phyloP scores from a whole-genome alignment of 2,797 vertebrate genomes.

The Phataginus tricuspis region DNA sequence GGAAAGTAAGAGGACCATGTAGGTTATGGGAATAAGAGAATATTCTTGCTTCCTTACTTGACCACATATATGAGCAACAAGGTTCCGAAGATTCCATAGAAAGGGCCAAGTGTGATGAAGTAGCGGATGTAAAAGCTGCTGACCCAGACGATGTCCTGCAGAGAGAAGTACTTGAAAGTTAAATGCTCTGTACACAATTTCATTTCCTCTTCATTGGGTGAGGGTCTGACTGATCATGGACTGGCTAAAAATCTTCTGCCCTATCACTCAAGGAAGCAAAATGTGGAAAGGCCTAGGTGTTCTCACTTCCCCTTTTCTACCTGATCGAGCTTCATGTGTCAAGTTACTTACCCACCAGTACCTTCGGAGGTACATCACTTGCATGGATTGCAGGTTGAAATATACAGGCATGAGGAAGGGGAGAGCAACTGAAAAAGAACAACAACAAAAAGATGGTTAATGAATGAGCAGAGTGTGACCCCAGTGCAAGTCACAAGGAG shows the following conservation, averaged over 20 bases:
- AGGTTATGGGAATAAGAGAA: not conserved
- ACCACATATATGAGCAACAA: constrained; percentile 85
- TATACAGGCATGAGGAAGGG: constrained; percentile 94
- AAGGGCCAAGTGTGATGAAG: constrained; percentile 86
- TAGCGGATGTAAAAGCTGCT: constrained; percentile 87
- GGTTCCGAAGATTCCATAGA: constrained; percentile 87
- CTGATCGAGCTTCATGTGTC: not conserved
- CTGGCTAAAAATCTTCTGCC: not conserved
- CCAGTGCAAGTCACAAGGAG: accelerated
- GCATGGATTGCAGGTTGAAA: constrained; percentile 93
- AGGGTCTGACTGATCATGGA: not conserved
- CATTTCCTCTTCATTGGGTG: not conserved
- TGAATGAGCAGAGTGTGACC: not conserved
- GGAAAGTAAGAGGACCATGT: not conserved
- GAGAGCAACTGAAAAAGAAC: constrained; percentile 89
- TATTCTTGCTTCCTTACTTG: constrained; percentile 83
- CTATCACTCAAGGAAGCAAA: not conserved
- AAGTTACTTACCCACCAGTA: constrained; percentile 93
- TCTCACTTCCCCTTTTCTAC: not conserved
- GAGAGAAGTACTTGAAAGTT: constrained; percentile 49
- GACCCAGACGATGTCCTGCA: constrained; percentile 87
- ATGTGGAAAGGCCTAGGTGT: not conserved
- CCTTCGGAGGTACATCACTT: constrained; percentile 88
- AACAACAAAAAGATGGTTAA: not conserved
- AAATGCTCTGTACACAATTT: not conserved